These are phyloP conservation scores for Leptinotarsa juncta DNA, from an alignment of 2,888 invertebrate species.

Conservation along the genomic window DNA sequence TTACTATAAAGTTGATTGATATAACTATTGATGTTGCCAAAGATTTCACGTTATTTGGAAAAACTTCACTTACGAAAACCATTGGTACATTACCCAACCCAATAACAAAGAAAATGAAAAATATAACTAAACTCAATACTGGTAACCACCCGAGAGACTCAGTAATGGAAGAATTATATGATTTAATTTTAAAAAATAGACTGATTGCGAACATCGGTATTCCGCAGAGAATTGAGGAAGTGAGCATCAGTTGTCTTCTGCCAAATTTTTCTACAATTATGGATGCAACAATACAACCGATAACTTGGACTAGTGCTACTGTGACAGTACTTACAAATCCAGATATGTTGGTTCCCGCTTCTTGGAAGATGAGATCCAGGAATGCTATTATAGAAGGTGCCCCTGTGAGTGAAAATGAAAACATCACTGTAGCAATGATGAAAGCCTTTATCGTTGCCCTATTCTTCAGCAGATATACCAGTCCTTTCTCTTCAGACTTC, in stretches of 20 bases:
- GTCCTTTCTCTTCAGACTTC: conserved; percentile 28
- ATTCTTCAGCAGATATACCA: conserved; percentile 31
- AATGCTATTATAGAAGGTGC: conserved; percentile 84
- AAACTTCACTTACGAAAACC: conserved; percentile 85
- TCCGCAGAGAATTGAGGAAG: conserved; percentile 75
- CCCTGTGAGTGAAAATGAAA: conserved; percentile 84
- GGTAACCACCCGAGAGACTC: conserved; percentile 75
- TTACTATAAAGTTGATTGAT: conserved; percentile 34
- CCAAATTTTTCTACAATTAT: conserved; percentile 81
- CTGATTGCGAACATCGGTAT: conserved; percentile 63
- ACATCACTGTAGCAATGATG: conserved; percentile 76
- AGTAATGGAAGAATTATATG: conserved; percentile 24
- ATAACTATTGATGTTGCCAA: conserved; percentile 71
- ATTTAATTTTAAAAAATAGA: conserved; percentile 43
- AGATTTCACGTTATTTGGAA: conserved; percentile 75
- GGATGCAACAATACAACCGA: conserved; percentile 76
- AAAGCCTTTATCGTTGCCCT: conserved; percentile 67
- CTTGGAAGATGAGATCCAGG: conserved; percentile 76
- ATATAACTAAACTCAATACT: conserved; percentile 75
- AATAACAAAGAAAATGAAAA: conserved; percentile 77
- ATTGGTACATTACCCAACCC: conserved; percentile 82
- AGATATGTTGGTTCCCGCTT: conserved; percentile 74
- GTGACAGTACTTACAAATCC: conserved; percentile 77
- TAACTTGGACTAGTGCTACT: conserved; percentile 82
- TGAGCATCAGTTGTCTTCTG: conserved; percentile 72